phyloP scores from a whole-genome alignment of 2,113 vertebrate species.

The Leucoraja erinaceus region DNA sequence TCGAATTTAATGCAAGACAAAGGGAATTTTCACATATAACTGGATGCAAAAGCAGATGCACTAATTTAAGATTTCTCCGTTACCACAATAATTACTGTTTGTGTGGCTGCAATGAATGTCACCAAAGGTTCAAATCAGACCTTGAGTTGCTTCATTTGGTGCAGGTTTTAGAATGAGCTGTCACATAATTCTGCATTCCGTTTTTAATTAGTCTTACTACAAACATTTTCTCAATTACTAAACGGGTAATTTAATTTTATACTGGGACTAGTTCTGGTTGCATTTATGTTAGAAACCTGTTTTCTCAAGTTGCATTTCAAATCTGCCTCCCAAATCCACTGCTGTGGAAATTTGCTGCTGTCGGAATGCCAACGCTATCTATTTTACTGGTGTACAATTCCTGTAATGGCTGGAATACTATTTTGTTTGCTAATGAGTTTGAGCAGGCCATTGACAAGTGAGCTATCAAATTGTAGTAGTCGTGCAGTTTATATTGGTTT shows the following conservation, averaged over 20 bases:
- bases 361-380: neutral
- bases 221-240: neutral
- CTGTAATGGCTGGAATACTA: conserved; percentile 1
- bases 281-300: neutral
- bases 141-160: neutral
- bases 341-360: neutral
- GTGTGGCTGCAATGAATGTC: neutral
- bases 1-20: neutral
- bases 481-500: conserved; percentile 25
- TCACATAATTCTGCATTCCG: neutral
- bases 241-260: neutral
- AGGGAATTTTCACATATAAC: neutral
- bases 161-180: neutral
- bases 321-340: neutral
- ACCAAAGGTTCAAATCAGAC: neutral
- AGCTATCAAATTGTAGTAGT: conserved; percentile 13
- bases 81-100: neutral
- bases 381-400: neutral
- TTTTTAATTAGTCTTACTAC: neutral
- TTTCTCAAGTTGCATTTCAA: neutral
- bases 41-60: neutral
- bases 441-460: conserved; percentile 5
- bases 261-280: neutral
- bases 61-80: neutral
- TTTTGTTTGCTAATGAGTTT: conserved; percentile 24